Percentiles rank a stretch among this genome's conserved stretches.
These are phyloP conservation scores for Apodemia zela DNA, from an alignment of 2,888 invertebrate species.

Conservation along the genomic window DNA sequence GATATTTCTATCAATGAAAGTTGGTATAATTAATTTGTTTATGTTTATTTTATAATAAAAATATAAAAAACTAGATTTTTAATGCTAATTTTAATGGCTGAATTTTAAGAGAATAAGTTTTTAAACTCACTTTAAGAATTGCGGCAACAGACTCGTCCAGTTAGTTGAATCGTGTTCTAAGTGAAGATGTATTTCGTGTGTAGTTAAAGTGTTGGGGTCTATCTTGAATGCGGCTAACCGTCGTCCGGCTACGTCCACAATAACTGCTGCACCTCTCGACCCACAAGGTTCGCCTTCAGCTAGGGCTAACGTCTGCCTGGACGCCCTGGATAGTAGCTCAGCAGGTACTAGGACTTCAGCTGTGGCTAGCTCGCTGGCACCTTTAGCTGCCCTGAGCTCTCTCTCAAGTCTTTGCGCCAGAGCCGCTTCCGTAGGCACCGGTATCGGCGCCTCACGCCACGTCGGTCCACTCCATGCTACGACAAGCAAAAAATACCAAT, in stretches of 20 bases:
- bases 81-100: too few species aligned
- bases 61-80: too few species aligned
- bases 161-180: slow-evolving; percentile 92
- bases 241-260: slow-evolving; percentile 89
- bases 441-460: slow-evolving; percentile 71
- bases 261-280: slow-evolving; percentile 91
- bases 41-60: too few species aligned
- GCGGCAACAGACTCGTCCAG: slow-evolving; percentile 93
- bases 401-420: slow-evolving; percentile 88
- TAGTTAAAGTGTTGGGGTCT: slow-evolving; percentile 92
- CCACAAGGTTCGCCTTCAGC: slow-evolving; percentile 95
- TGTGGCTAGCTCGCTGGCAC: slow-evolving; percentile 87
- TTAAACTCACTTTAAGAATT: slow-evolving; percentile 91
- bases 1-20: too few species aligned
- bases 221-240: slow-evolving; percentile 91
- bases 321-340: slow-evolving; percentile 88
- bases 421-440: slow-evolving; percentile 82
- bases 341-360: slow-evolving; percentile 93
- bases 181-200: slow-evolving; percentile 94
- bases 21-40: too few species aligned
- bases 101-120: too few species aligned
- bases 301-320: slow-evolving; percentile 88
- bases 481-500: slow-evolving; percentile 50
- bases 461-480: slow-evolving; percentile 69
- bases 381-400: slow-evolving; percentile 89